Evolutionary conservation across 2,113 vertebrate species (phyloP).

Genomic region (Nerophis lumbriciformis): DNA sequence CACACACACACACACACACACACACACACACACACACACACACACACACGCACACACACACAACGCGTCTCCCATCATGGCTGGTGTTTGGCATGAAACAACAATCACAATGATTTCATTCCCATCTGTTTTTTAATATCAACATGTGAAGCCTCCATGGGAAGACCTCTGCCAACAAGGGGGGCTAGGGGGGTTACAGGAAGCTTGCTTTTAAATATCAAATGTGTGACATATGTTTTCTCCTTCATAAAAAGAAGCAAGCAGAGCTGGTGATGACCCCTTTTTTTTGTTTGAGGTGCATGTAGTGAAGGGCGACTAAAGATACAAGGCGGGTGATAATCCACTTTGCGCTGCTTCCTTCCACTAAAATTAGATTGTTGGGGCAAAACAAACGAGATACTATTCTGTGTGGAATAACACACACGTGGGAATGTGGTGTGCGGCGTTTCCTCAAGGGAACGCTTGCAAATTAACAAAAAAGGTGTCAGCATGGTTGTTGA

Average conservation of each 20-base stretch:
- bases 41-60: background rate
- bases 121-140: constrained; percentile 73
- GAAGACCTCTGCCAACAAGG: constrained; percentile 56
- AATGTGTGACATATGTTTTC: constrained; percentile 58
- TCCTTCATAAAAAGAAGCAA: constrained; percentile 40
- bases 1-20: background rate
- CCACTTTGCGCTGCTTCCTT: constrained; percentile 54
- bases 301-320: constrained; percentile 29
- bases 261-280: constrained; percentile 9
- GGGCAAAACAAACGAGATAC: constrained; percentile 56
- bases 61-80: background rate
- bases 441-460: constrained; percentile 56
- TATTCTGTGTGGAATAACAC: constrained; percentile 55
- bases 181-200: constrained; percentile 27
- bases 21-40: background rate
- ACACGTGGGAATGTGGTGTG: constrained; percentile 43
- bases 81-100: constrained; percentile 43
- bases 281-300: background rate
- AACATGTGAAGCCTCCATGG: constrained; percentile 52
- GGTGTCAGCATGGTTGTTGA: constrained; percentile 43
- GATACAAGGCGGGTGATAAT: constrained; percentile 58
- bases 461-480: constrained; percentile 65
- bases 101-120: constrained; percentile 61
- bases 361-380: constrained; percentile 74
- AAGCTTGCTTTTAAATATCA: constrained; percentile 48